Evolutionary conservation across 2,888 invertebrate species (phyloP), one percentile per base, ranked within the genome.

Genomic region (Baccha elongata): DNA sequence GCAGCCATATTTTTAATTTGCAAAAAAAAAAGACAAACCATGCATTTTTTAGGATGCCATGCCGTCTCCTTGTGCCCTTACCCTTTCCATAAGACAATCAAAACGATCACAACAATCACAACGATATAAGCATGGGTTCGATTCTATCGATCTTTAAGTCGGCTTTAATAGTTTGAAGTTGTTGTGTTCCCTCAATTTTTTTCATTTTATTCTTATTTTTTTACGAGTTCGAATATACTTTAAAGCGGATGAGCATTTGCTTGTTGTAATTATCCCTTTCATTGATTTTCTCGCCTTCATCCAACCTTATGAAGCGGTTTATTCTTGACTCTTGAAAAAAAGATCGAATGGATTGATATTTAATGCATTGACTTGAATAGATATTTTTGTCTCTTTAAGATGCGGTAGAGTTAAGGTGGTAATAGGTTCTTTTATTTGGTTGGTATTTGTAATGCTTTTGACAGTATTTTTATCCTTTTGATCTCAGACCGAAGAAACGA

Each of bases 211-310:
- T n/a, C n/a, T n/a, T n/a, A n/a, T n/a, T n/a, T n/a, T n/a, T n/a
- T n/a, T n/a, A n/a, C n/a, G n/a, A n/a, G n/a, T n/a, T n/a, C n/a
- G 42, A 42, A 42, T 8, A 17, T 42, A 42, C 11, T 8, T 37
- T 19, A 11, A 13, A 11, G 32, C 17, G 50, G 50, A 72, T 58
- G 65, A 64, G 62, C 62, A 53, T 64, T 50, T 58, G 42, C 52
- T 48, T 50, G 35, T 53, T 37, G 64, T 78, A 71, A 78, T 78
- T 78, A 72, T 72, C 58, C 72, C 78, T 72, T 72, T 65, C 72
- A 48, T 78, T 58, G 42, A 58, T 58, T 58, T 58, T 42, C 26
- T 19, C 23, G 21, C 32, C 8, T 26, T 11, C 40, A 13, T 32
- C 42, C n/a, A n/a, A n/a, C n/a, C n/a, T n/a, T n/a, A n/a, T n/a